Base-by-base conservation (phyloP, 1,140 invertebrate genomes). In the Dendrolimus kikuchii region DNA sequence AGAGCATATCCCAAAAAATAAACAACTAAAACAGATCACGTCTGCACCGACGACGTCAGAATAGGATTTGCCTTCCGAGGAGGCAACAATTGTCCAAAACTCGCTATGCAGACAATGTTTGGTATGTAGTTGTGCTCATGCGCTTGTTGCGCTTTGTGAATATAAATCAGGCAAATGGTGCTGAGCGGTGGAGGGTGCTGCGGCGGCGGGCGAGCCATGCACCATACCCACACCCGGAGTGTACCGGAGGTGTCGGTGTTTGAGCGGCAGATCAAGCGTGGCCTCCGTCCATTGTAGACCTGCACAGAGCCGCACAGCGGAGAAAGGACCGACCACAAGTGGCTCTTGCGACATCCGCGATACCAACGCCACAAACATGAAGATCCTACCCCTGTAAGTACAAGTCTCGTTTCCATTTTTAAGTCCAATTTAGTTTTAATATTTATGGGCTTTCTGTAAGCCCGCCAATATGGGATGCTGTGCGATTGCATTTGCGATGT, bases 301-400 rank as follows among this genome's bases (percentile, higher is more conserved):
- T 81, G 69, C 71, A 67, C 67, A 51, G 60, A 69, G 51, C 60
- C 69, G 66, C 64, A 60, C 49, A 68, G 62, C 58, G 68, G 74
- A 76, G 75, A 78, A 80, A 81, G 74, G 71, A 75, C 64, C 49
- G 59, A 64, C 64, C 53, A 55, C 51, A 71, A 37, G 64, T 68
- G 67, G 57, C 59, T 52, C 61, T 76, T 68, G 60, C 72, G 57
- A 74, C 64, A 77, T 53, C 59, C 55, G 50, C 60, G 47, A 49
- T 57, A 49, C 55, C 51, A 41, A 38, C 40, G 60, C 46, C 51
- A 66, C 61, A 70, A 74, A 64, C 67, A 84, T 84, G 81, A 84
- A 72, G 64, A 81, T 79, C 52, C 60, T 81, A 60, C 73, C 74
- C 51, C 51, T 85, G 81, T 85, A 55, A 85, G 81, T 82, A 68